phyloP scores from a whole-genome alignment of 2,113 vertebrate genomes.

The Ageneiosus marmoratus region DNA sequence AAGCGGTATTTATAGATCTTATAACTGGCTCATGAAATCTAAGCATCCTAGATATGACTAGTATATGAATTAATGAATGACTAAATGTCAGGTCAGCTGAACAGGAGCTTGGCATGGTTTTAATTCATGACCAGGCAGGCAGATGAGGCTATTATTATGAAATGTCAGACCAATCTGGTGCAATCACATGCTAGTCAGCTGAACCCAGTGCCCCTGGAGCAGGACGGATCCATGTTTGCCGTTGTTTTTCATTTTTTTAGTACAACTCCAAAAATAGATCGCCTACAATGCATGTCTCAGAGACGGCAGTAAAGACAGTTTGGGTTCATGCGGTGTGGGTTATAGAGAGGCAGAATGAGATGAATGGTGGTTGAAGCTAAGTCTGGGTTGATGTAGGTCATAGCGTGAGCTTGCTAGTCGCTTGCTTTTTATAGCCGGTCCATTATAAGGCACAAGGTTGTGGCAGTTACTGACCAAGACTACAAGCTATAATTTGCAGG shows the following conservation, averaged over 20 bases:
- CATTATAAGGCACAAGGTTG: conserved; percentile 1
- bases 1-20: background rate
- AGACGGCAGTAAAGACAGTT: background rate
- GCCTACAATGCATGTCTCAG: conserved; percentile 1
- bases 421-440: background rate
- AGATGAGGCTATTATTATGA: conserved; percentile 24
- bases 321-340: conserved; percentile 2
- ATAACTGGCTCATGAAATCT: background rate
- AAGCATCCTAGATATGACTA: background rate
- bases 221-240: background rate
- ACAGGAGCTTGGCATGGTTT: conserved; percentile 6
- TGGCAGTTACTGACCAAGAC: background rate
- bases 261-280: background rate
- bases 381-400: background rate
- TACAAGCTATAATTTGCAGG: conserved; percentile 23
- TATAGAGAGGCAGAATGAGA: background rate
- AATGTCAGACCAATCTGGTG: conserved; percentile 29
- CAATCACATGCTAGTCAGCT: conserved; percentile 25
- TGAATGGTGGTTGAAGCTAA: conserved; percentile 16
- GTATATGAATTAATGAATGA: conserved; percentile 3
- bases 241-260: background rate
- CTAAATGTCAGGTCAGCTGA: conserved; percentile 35
- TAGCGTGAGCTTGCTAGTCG: conserved; percentile 7
- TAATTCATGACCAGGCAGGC: background rate
- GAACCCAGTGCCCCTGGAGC: conserved; percentile 8